phyloP scores from a whole-genome alignment of 2,797 vertebrate genomes.

The Kryptolebias ocellatus region DNA sequence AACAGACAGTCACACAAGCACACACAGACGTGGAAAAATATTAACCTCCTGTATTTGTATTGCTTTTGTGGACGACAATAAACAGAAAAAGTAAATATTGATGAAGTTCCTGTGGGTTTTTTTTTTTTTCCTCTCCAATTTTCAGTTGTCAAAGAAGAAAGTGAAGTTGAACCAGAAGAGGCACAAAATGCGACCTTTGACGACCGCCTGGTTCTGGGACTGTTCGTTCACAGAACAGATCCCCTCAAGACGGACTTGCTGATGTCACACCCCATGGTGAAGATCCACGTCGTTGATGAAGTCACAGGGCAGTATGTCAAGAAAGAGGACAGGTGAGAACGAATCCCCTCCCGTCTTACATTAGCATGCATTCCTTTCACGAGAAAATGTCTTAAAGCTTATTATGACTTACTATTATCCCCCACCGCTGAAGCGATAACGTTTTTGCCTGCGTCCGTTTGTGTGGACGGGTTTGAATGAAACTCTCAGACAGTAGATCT shows the following conservation, averaged over 20 bases:
- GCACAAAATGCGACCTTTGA: conserved; percentile 75
- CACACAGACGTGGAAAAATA: too few species aligned
- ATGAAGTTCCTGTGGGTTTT: neutral
- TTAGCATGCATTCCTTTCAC: neutral
- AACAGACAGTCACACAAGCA: too few species aligned
- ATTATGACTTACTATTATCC: too few species aligned
- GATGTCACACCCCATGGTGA: conserved; percentile 94
- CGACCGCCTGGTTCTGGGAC: conserved; percentile 89
- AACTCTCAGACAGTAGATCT: too few species aligned
- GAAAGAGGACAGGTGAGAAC: conserved; percentile 90
- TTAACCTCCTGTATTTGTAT: too few species aligned
- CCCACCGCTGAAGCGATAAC: too few species aligned
- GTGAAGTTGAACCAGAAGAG: conserved; percentile 60
- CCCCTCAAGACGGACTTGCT: conserved; percentile 89
- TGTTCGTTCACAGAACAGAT: conserved; percentile 91
- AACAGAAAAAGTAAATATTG: neutral
- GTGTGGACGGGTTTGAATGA: too few species aligned
- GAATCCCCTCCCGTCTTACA: neutral
- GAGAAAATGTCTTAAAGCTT: too few species aligned
- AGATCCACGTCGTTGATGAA: conserved; percentile 93
- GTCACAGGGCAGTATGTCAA: conserved; percentile 89
- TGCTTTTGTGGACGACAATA: too few species aligned
- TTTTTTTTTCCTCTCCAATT: neutral
- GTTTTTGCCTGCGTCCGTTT: too few species aligned
- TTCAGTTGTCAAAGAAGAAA: conserved; percentile 66